Base-by-base conservation (phyloP, 2,113 vertebrate species). In the Ahaetulla prasina region DNA sequence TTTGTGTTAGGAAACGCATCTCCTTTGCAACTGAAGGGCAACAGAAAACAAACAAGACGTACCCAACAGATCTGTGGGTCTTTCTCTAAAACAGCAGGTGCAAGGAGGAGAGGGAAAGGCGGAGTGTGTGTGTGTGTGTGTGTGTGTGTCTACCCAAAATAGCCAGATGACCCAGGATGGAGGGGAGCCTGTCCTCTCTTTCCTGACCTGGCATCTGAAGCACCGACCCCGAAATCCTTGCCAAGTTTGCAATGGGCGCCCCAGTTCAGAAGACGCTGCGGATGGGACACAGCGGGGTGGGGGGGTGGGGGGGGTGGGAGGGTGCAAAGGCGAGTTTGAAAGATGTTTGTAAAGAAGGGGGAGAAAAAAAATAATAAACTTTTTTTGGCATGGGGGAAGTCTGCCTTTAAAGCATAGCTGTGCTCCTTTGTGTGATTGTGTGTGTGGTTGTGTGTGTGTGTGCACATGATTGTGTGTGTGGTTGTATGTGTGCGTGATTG, bases 71-170 rank as follows among this genome's bases (percentile, higher is more conserved):
- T 45, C 25, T 8, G 25, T 7, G 10, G 8, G 14, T n/a, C 84
- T 87, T 45, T 35, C 35, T 11, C 7, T 27, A 52, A 47, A 52
- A 49, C 0, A 27, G 23, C 85, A 52, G 91, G 85, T 87, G 91
- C 25, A n/a, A 30, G 3, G 39, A n/a, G 1, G 22, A 2, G 7
- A 35, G 18, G 25, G 3, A 8, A 3, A 12, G 7, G 8, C 2
- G 16, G 0, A n/a, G 23, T 23, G n/a, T 54, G 53, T 16, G 52
- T 16, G 52, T 53, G 53, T 16, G 49, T 6, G 50, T 12, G 50
- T 9, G 11, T 12, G 11, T 12, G n/a, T 12, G 45, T 52, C n/a
- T 9, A 43, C 52, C 43, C 35, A 20, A 55, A 30, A 55, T 30
- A 22, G 16, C 7, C 89, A 22, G 27, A 74, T 20, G n/a, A 35